Conservation (phyloP, 1,140 invertebrate genomes). For the Argopecten irradians region DNA sequence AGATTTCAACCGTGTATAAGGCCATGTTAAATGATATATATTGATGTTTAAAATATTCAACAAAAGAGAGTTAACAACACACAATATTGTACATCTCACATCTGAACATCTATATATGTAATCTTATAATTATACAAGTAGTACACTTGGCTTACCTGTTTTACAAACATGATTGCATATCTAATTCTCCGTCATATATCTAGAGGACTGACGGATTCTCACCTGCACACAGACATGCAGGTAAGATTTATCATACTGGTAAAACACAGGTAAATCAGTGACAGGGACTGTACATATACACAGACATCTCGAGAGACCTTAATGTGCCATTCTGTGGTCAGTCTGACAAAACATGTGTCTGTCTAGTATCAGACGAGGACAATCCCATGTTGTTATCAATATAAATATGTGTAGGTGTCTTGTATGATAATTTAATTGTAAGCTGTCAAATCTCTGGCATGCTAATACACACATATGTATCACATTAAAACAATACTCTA, state of each 20-base stretch:
- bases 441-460: not conserved
- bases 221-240: slow-evolving; percentile 14
- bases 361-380: not conserved
- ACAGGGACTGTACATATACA: not conserved
- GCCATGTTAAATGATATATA: not conserved
- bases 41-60: not conserved
- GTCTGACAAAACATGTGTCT: not conserved
- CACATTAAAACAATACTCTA: too few relatives aligned
- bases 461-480: not conserved
- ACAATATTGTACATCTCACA: not conserved
- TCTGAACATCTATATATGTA: not conserved
- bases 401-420: not conserved
- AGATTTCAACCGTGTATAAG: not conserved
- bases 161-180: not conserved
- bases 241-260: slow-evolving; percentile 2
- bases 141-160: not conserved
- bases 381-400: not conserved
- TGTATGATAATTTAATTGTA: not conserved
- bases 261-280: not conserved
- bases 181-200: not conserved
- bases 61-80: not conserved
- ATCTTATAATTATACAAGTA: not conserved
- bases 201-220: not conserved
- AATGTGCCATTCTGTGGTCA: not conserved
- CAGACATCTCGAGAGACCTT: not conserved